These are phyloP conservation scores for Philypnodon macrostomus DNA, from an alignment of 2,797 vertebrate species.

Conservation along the genomic window DNA sequence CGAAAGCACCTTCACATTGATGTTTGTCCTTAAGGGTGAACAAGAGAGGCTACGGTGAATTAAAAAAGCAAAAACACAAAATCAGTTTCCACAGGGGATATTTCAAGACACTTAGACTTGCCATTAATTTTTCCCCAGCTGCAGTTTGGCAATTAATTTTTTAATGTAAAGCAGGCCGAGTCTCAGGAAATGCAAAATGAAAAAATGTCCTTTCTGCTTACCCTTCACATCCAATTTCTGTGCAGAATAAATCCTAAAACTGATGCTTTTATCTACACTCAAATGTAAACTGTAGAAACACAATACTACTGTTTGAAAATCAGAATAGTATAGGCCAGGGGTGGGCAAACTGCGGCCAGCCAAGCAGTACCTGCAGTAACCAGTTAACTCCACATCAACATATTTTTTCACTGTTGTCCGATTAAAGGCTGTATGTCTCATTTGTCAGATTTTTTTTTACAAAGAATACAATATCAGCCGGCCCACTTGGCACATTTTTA, in stretches of 20 bases:
- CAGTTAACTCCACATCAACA: no score
- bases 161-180: constrained; percentile 28
- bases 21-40: constrained; percentile 54
- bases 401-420: no score
- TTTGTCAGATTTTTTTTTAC: no score
- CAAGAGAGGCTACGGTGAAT: constrained; percentile 36
- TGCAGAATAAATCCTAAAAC: constrained; percentile 39
- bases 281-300: neutral
- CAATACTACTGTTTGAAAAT: constrained; percentile 7
- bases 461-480: no score
- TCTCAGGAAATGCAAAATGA: constrained; percentile 29
- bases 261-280: constrained; percentile 14
- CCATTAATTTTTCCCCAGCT: constrained; percentile 38
- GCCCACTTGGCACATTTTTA: no score
- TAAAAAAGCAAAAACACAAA: constrained; percentile 40
- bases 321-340: no score
- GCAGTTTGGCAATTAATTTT: constrained; percentile 27
- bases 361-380: no score
- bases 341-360: no score
- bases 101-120: constrained; percentile 43
- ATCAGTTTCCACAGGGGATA: constrained; percentile 38
- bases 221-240: constrained; percentile 39
- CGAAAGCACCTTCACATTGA: constrained; percentile 43
- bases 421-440: no score
- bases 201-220: constrained; percentile 35